Base-by-base conservation (phyloP, 2,888 invertebrate genomes). In the Stenodera caucasica region DNA sequence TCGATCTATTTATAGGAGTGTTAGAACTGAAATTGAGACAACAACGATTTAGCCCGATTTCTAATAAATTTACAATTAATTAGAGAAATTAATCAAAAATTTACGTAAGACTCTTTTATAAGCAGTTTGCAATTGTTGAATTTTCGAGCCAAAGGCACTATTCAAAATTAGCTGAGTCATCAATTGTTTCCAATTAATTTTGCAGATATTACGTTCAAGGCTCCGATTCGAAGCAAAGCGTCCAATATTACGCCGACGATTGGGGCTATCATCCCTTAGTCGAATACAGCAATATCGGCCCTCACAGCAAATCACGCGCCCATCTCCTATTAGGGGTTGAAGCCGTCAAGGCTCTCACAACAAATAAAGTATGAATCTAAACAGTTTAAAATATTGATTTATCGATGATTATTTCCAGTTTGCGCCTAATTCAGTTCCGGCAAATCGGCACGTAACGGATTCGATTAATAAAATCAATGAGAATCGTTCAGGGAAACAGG, bases 191-290 rank as follows among this genome's bases (percentile, higher is more conserved):
- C 35, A 40, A 21, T n/a, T 12, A 53, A 23, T 56, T 53, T 45
- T 51, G 49, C 61, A 79, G 79, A 57, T 80, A 80, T 64, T 79
- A 78, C 62, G 78, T 80, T 0, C 73, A 78, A 63, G 73, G 71
- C 29, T 67, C 70, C 23, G 73, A 77, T 45, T 71, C 80, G 23
- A 76, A 82, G 52, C 84, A 85, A 66, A 82, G 84, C 60, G 86
- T 88, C 18, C 81, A 84, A 64, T 88, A 88, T 75, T 78, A 85
- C 33, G 85, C 86, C 0, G 86, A 88, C 71, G 83, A 83, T 70
- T 86, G 84, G 82, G 86, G 87, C 12, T 88, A 86, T 78, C 88
- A 88, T 78, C 86, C 88, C 6, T 82, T 86, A 15, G 83, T 86
- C 51, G 82, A 83, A 55, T 83, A 86, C 71, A 82, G 81, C 71